These are phyloP conservation scores for Hydropotes inermis DNA, from an alignment of 2,113 vertebrate species.

Conservation along the genomic window DNA sequence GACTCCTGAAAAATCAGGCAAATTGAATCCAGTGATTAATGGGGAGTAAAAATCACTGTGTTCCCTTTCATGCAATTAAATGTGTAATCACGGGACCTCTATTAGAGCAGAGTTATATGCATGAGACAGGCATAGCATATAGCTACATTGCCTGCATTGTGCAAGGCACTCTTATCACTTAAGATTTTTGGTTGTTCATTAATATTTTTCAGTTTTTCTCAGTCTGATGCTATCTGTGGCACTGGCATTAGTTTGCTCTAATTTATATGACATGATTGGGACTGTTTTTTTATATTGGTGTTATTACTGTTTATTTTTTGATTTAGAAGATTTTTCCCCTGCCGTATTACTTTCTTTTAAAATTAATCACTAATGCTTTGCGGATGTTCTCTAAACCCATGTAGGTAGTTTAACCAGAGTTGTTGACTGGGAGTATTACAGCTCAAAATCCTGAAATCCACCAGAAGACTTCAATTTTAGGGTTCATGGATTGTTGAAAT, in stretches of 20 bases:
- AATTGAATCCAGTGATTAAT: background rate
- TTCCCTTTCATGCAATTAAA: background rate
- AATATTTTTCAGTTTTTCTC: background rate
- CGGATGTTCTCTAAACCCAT: background rate
- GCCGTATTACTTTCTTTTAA: background rate
- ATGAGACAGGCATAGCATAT: background rate
- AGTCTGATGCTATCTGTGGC: background rate
- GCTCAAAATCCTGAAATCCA: background rate
- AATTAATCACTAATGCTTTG: background rate
- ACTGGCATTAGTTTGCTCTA: background rate
- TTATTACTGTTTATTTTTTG: background rate
- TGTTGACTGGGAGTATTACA: background rate
- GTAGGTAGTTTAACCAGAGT: background rate
- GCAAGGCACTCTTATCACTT: background rate
- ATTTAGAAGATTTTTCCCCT: background rate
- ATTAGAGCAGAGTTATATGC: background rate
- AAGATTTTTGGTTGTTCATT: background rate
- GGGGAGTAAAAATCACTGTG: background rate
- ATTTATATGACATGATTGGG: background rate
- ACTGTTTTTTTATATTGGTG: background rate
- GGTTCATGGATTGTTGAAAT: background rate
- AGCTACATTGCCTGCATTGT: background rate
- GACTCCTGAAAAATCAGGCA: background rate
- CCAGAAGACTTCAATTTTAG: background rate
- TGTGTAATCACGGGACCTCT: accelerated